Conservation (phyloP, 2,797 vertebrate species). For the Sebastes paucispinis region DNA sequence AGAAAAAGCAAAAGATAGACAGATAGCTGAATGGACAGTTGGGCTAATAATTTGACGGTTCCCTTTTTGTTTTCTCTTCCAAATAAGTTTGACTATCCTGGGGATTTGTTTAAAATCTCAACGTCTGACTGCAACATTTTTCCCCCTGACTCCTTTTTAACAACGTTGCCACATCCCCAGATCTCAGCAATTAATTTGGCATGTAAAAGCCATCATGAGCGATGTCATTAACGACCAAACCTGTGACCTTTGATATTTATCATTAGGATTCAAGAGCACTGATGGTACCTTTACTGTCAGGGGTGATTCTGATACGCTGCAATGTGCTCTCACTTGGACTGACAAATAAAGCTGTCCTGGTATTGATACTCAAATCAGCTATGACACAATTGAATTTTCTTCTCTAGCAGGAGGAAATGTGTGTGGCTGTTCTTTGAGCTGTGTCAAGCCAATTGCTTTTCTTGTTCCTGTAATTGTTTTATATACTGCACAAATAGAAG, state of each 20-base stretch:
- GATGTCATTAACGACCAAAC: neutral
- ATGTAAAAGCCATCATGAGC: neutral
- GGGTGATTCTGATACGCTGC: neutral
- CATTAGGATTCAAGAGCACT: neutral
- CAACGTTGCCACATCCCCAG: neutral
- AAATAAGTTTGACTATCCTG: neutral
- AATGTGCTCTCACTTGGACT: neutral
- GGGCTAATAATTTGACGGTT: neutral
- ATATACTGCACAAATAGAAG: neutral
- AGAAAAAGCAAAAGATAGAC: neutral
- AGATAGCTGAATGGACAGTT: neutral
- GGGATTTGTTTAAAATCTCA: neutral
- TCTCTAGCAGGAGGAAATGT: neutral
- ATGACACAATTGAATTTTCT: neutral
- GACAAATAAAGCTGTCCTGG: neutral
- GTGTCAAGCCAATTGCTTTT: neutral
- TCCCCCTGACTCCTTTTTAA: neutral
- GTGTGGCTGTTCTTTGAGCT: neutral
- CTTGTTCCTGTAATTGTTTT: conserved; percentile 18
- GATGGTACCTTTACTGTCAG: neutral
- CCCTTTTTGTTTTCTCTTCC: neutral
- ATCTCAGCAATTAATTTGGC: neutral
- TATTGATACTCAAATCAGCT: neutral
- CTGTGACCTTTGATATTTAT: neutral
- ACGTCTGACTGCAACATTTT: no score